Conservation (phyloP, 2,113 vertebrate genomes). For the Nansenia antarctica region DNA sequence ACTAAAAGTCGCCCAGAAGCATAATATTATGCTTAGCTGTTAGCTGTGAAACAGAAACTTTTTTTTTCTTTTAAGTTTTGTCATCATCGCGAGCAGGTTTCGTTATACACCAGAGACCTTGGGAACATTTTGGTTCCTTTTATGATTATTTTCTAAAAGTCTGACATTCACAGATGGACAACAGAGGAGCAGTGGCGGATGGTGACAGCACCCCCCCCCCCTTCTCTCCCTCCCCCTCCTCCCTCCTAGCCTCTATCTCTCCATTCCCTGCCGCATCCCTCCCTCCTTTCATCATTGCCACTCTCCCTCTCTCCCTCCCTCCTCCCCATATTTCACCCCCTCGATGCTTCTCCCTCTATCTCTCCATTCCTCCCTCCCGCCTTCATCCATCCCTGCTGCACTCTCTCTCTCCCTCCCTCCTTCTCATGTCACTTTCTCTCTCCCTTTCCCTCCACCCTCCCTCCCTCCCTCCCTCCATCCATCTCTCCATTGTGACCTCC, state of each 20-base stretch:
- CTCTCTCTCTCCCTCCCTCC: background rate
- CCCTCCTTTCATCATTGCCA: background rate
- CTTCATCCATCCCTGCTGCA: too few relatives aligned
- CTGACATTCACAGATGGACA: background rate
- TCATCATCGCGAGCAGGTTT: background rate
- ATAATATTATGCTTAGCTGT: constrained; percentile 1
- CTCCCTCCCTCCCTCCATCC: constrained; percentile 30
- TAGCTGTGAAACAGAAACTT: background rate
- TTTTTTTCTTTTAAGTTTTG: background rate
- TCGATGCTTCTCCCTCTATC: too few relatives aligned
- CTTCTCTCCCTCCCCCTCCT: background rate
- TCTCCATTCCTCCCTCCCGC: too few relatives aligned
- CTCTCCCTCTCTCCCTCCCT: background rate
- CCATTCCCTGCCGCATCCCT: background rate
- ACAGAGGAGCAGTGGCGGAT: background rate
- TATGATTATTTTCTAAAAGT: background rate
- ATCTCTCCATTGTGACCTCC: background rate
- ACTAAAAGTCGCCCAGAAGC: constrained; percentile 2
- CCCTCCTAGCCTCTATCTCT: background rate
- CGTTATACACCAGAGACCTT: background rate
- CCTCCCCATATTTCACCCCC: background rate
- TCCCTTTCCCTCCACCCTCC: background rate
- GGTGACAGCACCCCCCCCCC: background rate
- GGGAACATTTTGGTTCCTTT: background rate
- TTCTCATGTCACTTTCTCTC: too few relatives aligned